phyloP scores from a whole-genome alignment of 1,140 invertebrate genomes.

The Mya arenaria region DNA sequence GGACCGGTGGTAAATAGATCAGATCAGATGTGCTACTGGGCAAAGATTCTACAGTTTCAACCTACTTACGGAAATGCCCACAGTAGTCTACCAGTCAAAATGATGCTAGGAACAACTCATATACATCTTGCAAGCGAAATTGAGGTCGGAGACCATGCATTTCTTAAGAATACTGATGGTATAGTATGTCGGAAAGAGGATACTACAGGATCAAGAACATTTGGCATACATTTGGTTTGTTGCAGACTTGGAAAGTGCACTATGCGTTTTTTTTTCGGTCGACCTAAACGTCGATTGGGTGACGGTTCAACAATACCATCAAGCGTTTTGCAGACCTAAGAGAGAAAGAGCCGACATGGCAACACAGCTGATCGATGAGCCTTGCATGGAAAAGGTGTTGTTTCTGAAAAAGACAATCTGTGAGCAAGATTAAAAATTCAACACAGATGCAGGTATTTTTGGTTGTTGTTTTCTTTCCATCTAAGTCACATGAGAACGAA shows the following conservation, averaged over 20 bases:
- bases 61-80: not conserved
- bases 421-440: no score
- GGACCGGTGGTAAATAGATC: not conserved
- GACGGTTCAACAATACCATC: not conserved
- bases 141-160: not conserved
- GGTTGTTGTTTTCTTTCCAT: no score
- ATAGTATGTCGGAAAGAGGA: not conserved
- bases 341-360: not conserved
- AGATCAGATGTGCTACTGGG: slow-evolving; percentile 40
- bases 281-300: slow-evolving; percentile 19
- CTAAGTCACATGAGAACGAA: no score
- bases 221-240: not conserved
- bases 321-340: not conserved
- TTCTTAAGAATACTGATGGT: not conserved
- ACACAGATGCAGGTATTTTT: no score
- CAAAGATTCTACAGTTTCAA: not conserved
- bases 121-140: slow-evolving; percentile 1
- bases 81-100: not conserved
- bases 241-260: not conserved
- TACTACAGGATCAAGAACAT: not conserved
- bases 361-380: no score
- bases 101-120: not conserved
- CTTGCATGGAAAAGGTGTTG: no score
- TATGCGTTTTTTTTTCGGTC: not conserved
- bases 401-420: no score